Evolutionary conservation across 1,140 invertebrate genomes (phyloP), one percentile per base, ranked within the genome.

Genomic region (Caenorhabditis briggsae): DNA sequence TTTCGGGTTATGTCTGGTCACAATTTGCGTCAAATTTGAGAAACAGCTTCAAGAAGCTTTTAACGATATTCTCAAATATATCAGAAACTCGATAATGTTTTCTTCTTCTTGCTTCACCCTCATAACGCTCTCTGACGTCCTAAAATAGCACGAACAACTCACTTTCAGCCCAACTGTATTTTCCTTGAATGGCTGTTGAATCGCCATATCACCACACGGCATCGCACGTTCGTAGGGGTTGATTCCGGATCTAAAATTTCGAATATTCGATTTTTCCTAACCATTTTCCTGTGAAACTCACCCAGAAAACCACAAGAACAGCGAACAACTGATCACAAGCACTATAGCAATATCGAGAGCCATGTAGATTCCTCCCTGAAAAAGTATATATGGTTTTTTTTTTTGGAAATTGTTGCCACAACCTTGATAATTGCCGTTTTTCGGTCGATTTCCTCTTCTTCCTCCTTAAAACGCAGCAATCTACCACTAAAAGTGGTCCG

Each of bases 151-250:
- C n/a, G 33, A 33, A 33, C 1, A 33, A 33, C 33, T 43, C 41
- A 83, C 82, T 48, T 86, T 88, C 11, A 84, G 53, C 43, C 65
- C 82, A 12, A 89, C 82, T 5, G 88, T 89, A 33, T 89, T 88
- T 41, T 89, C 88, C 18, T 86, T 55, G 23, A 89, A 86, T 16
- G 88, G 88, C 64, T 89, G 89, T 11, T 82, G 59, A 61, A 89
- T 89, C 9, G 48, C 16, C 23, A 56, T 55, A 74, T 89, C 88
- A 48, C 82, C 78, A 50, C 88, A 89, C 48, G 82, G 82, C 55
- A 89, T 88, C 2, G 65, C 48, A 0, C 84, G 48, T 59, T 88
- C 87, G 33, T 82, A 70, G 3, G 88, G 88, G n/a, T 55, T 20
- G 16, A 88, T 87, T 16, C 56, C 82, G 14, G 20, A 43, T 56